phyloP scores from a whole-genome alignment of 2,888 invertebrate genomes.

The Caenorhabditis japonica region DNA sequence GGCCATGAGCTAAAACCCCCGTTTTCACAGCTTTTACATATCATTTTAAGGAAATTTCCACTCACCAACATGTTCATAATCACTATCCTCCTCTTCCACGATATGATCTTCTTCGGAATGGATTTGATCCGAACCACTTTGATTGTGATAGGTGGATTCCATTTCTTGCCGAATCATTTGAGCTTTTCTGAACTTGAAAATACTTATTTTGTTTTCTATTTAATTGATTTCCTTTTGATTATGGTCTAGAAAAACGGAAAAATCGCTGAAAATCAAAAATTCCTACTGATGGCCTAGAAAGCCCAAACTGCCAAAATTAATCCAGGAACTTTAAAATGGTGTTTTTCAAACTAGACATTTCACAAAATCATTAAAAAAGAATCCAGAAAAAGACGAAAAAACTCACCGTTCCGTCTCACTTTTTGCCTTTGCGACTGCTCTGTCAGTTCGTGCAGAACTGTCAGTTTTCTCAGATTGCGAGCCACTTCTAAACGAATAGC shows the following conservation, averaged over 20 bases:
- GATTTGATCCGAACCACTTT: conserved; percentile 20
- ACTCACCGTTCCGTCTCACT: conserved; percentile 45
- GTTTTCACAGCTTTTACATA: too few relatives aligned
- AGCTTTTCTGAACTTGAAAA: conserved; percentile 52
- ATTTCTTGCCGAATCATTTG: conserved; percentile 53
- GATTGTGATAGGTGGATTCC: conserved; percentile 5
- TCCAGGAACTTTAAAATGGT: background rate
- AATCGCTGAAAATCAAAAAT: background rate
- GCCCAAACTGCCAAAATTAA: too few relatives aligned
- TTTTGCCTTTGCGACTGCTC: too few relatives aligned
- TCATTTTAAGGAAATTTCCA: too few relatives aligned
- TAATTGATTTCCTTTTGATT: too few relatives aligned
- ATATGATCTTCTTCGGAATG: conserved; percentile 47
- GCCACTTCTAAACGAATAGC: conserved; percentile 29
- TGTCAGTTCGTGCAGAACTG: too few relatives aligned
- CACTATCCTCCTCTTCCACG: conserved; percentile 54
- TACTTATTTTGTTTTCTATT: too few relatives aligned
- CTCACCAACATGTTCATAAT: conserved; percentile 28
- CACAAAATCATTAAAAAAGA: too few relatives aligned
- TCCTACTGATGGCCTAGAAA: too few relatives aligned
- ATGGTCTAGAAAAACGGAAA: too few relatives aligned
- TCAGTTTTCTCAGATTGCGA: conserved; percentile 30
- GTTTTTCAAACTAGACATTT: too few relatives aligned
- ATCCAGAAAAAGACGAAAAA: conserved; percentile 3
- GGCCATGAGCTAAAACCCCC: too few relatives aligned